phyloP scores from a whole-genome alignment of 2,888 invertebrate genomes.

The Mesorhabditis belari region DNA sequence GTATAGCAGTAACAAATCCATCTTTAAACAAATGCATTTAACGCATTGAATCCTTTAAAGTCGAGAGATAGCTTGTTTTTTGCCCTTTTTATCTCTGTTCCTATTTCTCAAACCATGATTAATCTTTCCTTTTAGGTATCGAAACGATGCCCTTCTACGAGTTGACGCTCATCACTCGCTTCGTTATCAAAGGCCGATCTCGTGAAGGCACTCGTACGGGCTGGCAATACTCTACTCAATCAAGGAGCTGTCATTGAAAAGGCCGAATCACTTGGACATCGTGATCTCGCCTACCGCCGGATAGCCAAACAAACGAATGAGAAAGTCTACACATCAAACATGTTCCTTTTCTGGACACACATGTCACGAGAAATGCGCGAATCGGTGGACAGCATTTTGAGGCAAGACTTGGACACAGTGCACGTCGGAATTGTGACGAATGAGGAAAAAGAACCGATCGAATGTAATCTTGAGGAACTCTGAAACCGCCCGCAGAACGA shows the following conservation, averaged over 20 bases:
- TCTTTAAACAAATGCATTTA: no score
- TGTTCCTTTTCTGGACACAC: slow-evolving; percentile 37
- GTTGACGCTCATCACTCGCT: slow-evolving; percentile 42
- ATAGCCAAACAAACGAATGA: slow-evolving; percentile 43
- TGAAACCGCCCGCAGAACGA: slow-evolving; percentile 46
- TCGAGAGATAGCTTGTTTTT: no score
- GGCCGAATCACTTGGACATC: slow-evolving; percentile 43
- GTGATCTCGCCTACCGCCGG: slow-evolving; percentile 43
- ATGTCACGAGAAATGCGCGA: slow-evolving; percentile 32
- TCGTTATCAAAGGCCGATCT: slow-evolving; percentile 44
- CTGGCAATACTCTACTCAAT: slow-evolving; percentile 41
- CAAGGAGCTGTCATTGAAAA: slow-evolving; percentile 48
- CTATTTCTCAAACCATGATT: no score
- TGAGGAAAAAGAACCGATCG: slow-evolving; percentile 11
- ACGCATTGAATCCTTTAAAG: no score
- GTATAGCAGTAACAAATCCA: no score
- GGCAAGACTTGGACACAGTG: slow-evolving; percentile 45
- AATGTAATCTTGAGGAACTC: slow-evolving; percentile 45
- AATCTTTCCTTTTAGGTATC: not conserved
- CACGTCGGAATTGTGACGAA: slow-evolving; percentile 35
- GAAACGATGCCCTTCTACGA: slow-evolving; percentile 44
- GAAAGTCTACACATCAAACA: slow-evolving; percentile 43
- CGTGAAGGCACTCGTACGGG: slow-evolving; percentile 37
- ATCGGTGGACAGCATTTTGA: slow-evolving; percentile 30
- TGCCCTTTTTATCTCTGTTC: no score